phyloP scores from a whole-genome alignment of 2,888 invertebrate species.

The Lochmaea crataegi region DNA sequence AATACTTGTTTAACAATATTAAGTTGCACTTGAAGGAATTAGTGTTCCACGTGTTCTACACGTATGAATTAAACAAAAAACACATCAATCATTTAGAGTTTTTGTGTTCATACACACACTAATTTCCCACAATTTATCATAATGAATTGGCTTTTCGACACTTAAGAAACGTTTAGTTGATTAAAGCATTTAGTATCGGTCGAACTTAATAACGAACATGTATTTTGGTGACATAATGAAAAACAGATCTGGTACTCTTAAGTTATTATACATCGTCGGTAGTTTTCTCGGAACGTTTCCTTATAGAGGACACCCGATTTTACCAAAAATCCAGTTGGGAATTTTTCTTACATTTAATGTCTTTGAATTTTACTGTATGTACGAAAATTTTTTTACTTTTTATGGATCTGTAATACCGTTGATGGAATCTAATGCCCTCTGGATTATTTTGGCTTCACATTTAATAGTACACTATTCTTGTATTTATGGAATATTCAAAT shows the following conservation, averaged over 20 bases:
- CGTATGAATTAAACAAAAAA: too few relatives aligned
- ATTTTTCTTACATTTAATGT: not conserved
- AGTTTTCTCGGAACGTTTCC: not conserved
- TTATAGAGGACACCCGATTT: not conserved
- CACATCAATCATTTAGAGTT: too few relatives aligned
- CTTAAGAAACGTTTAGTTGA: too few relatives aligned
- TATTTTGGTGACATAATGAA: not conserved
- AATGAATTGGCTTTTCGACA: too few relatives aligned
- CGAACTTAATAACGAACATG: not conserved
- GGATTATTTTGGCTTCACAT: not conserved
- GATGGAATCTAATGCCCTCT: not conserved
- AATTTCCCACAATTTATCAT: too few relatives aligned
- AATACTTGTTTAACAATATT: too few relatives aligned
- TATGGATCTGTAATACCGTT: not conserved
- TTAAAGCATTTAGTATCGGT: too few relatives aligned
- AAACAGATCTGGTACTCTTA: not conserved
- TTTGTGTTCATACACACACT: too few relatives aligned
- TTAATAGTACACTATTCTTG: not conserved
- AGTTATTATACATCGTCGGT: not conserved
- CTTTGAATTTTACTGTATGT: not conserved
- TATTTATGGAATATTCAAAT: not conserved
- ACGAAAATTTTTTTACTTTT: not conserved
- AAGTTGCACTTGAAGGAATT: too few relatives aligned
- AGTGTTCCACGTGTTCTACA: too few relatives aligned
- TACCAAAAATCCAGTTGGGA: not conserved